Base-by-base conservation (phyloP, 2,797 vertebrate genomes). In the Enteromius fasciolatus region DNA sequence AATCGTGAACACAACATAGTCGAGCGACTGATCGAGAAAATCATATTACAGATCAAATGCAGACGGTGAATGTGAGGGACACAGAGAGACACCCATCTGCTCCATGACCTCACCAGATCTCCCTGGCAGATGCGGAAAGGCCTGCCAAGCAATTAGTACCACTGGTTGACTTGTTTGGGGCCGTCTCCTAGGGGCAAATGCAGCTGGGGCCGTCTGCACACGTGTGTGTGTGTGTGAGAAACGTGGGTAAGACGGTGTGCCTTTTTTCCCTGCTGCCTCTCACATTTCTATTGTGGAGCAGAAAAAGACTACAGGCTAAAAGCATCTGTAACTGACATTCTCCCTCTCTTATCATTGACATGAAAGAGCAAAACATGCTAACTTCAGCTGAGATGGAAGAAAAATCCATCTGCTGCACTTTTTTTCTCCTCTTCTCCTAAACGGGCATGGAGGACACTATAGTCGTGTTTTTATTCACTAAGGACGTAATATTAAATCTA, bases 61-160 rank as follows among this genome's bases (percentile, higher is more conserved):
- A 52, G 52, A 52, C 18, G n/a, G 25, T 66, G 69, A 80, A 31
- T 41, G 28, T 10, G 3, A 59, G 77, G 77, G 61, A 75, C 59
- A 75, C 50, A 46, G 70, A 83, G 83, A 81, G 87, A 68, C 87
- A 85, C 90, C 93, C 93, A 94, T 94, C 92, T 95, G 94, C 91
- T 92, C 85, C 59, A 89, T 92, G 94, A 94, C 92, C 93, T 93
- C 93, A 94, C 83, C 86, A 87, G 91, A 87, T 94, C 92, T 92
- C 93, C 91, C 54, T 87, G 91, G 91, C 93, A 94, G 94, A 94
- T 93, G 93, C 92, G 85, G 90, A 85, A 88, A 90, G 90, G 89
- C 84, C 91, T 92, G 91, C 93, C 92, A 92, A 92, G 91, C 93
- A 94, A 95, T 94, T 94, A 95, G 93, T 86, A 91, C 89, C 89